Evolutionary conservation across 2,888 invertebrate genomes (phyloP).

Genomic region (Cloeon dipterum): DNA sequence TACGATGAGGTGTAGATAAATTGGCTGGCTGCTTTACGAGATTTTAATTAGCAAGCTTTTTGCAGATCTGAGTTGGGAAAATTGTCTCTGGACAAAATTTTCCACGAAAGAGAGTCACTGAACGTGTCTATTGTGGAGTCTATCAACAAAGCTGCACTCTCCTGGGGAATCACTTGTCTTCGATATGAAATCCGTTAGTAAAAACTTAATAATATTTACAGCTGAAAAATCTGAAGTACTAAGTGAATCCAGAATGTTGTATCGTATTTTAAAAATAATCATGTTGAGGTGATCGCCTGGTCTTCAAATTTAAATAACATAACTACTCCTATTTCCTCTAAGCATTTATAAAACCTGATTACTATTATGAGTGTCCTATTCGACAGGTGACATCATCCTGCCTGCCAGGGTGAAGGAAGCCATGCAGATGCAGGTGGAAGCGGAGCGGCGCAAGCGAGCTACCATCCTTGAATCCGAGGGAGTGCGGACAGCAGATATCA

Average conservation of each 20-base stretch:
- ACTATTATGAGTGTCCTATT: slow-evolving; percentile 3
- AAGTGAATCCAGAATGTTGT: too few species aligned
- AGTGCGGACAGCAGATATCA: slow-evolving; percentile 73
- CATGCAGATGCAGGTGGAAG: slow-evolving; percentile 99
- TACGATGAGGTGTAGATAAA: slow-evolving; percentile 61
- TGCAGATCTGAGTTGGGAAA: slow-evolving; percentile 81
- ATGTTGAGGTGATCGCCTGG: too few species aligned
- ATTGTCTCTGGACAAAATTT: slow-evolving; percentile 89
- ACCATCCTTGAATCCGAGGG: slow-evolving; percentile 96
- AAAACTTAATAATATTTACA: background rate
- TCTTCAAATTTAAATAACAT: too few species aligned
- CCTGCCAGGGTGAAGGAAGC: slow-evolving; percentile 89
- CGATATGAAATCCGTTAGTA: slow-evolving; percentile 77
- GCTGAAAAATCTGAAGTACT: background rate
- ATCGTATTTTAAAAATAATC: too few species aligned
- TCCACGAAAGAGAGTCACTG: slow-evolving; percentile 83
- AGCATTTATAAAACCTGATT: background rate
- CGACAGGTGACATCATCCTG: slow-evolving; percentile 62
- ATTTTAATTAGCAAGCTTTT: too few species aligned
- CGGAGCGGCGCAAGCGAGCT: slow-evolving; percentile 88
- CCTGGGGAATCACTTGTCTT: slow-evolving; percentile 94
- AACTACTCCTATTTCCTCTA: too few species aligned
- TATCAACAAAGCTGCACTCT: slow-evolving; percentile 93
- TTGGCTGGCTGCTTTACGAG: too few species aligned
- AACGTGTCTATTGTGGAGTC: slow-evolving; percentile 88